phyloP scores from a whole-genome alignment of 2,797 vertebrate species.

The Lepus oiostolus region DNA sequence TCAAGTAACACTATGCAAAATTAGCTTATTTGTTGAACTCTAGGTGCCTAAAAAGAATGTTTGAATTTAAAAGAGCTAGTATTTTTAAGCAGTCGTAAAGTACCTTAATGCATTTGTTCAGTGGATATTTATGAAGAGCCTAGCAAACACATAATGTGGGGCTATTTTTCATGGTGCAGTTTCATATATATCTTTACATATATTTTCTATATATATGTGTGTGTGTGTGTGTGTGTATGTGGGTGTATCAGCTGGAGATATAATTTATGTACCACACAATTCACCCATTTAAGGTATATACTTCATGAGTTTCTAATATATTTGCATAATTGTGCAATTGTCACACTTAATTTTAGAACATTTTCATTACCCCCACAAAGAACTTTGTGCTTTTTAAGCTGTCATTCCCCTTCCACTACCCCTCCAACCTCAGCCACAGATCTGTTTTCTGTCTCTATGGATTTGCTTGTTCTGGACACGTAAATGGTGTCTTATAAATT shows the following conservation, averaged over 20 bases:
- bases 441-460: background rate
- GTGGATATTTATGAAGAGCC: background rate
- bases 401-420: background rate
- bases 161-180: background rate
- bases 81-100: constrained; percentile 52
- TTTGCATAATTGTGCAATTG: background rate
- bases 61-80: constrained; percentile 52
- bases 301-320: background rate
- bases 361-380: background rate
- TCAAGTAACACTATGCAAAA: background rate
- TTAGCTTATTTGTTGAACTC: background rate
- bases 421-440: background rate
- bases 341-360: background rate
- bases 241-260: background rate
- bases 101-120: background rate
- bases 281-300: background rate
- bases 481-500: background rate
- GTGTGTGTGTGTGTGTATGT: background rate
- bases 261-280: background rate
- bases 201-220: too few species aligned
- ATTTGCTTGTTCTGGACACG: background rate
- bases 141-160: background rate
- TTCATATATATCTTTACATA: background rate
- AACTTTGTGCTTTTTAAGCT: background rate
- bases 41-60: background rate